Evolutionary conservation across 2,797 vertebrate species (phyloP).

Genomic region (Myotis pilosus): DNA sequence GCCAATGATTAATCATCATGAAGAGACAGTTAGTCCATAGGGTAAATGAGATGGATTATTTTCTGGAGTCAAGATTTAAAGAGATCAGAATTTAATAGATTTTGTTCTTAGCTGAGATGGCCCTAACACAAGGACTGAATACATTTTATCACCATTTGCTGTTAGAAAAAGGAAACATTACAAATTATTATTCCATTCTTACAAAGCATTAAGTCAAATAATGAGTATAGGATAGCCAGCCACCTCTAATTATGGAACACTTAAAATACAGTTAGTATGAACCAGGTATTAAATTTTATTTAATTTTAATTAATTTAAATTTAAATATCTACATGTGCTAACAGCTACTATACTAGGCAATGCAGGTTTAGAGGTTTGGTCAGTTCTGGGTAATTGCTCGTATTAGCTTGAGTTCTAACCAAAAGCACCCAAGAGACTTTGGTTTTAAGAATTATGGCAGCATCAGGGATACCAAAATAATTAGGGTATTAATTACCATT

Average conservation of each 20-base stretch:
- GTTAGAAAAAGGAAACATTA: conserved; percentile 56
- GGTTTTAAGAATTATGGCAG: conserved; percentile 70
- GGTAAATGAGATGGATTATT: conserved; percentile 45
- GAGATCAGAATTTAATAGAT: conserved; percentile 36
- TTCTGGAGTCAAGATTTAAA: conserved; percentile 42
- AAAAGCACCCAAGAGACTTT: conserved; percentile 64
- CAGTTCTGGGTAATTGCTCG: conserved; percentile 69
- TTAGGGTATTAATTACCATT: conserved; percentile 46
- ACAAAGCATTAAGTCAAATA: conserved; percentile 73
- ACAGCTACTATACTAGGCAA: not conserved
- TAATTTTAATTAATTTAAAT: conserved; percentile 38
- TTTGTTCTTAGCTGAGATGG: not conserved
- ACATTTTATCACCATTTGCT: conserved; percentile 22
- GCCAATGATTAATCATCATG: conserved; percentile 45
- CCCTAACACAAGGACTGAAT: not conserved
- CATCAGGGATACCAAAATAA: conserved; percentile 63
- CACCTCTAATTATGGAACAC: not conserved
- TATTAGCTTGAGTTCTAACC: conserved; percentile 60
- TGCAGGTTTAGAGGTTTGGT: conserved; percentile 52
- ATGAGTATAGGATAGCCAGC: not conserved
- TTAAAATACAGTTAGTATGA: conserved; percentile 3
- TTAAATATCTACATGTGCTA: conserved; percentile 18
- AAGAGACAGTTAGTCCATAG: not conserved
- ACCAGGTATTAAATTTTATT: conserved; percentile 44
- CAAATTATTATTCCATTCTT: conserved; percentile 62